Conservation (phyloP, 2,888 invertebrate species). For the Tricholauxania praeusta region DNA sequence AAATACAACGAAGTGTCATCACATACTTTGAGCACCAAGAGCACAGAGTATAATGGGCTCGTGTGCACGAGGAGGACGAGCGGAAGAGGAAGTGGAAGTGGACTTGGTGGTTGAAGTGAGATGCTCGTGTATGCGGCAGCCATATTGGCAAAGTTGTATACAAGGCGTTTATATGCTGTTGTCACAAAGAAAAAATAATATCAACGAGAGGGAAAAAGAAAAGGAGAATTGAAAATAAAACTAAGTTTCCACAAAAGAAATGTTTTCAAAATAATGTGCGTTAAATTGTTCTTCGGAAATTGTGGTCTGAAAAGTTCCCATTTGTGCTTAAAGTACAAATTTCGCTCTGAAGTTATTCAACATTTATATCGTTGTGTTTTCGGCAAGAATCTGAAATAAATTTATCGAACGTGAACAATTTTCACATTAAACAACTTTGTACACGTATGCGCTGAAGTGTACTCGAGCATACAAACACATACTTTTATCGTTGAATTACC, state of each 20-base stretch:
- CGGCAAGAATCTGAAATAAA: too few species aligned
- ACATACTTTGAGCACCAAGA: constrained; percentile 64
- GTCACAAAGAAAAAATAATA: constrained; percentile 48
- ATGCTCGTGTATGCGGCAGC: constrained; percentile 46
- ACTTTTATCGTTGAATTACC: too few species aligned
- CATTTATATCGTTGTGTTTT: too few species aligned
- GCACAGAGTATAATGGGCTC: constrained; percentile 40
- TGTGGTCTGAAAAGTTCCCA: too few species aligned
- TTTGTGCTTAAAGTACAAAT: too few species aligned
- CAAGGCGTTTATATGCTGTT: constrained; percentile 53
- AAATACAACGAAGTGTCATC: constrained; percentile 67
- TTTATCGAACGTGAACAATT: neutral
- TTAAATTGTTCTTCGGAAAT: too few species aligned
- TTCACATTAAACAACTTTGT: neutral
- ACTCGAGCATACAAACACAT: too few species aligned
- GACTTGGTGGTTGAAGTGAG: constrained; percentile 26
- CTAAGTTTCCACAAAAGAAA: too few species aligned
- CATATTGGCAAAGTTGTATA: constrained; percentile 54
- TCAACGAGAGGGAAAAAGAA: neutral
- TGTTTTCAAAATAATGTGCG: too few species aligned
- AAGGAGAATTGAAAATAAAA: neutral
- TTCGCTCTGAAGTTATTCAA: too few species aligned
- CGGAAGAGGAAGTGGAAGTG: neutral
- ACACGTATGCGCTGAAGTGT: too few species aligned
- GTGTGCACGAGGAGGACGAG: constrained; percentile 18